A percentile compares a stretch with the other conserved stretches of the same genome.
Conservation (phyloP, 2,888 invertebrate genomes). For the Brachylomia viminalis region DNA sequence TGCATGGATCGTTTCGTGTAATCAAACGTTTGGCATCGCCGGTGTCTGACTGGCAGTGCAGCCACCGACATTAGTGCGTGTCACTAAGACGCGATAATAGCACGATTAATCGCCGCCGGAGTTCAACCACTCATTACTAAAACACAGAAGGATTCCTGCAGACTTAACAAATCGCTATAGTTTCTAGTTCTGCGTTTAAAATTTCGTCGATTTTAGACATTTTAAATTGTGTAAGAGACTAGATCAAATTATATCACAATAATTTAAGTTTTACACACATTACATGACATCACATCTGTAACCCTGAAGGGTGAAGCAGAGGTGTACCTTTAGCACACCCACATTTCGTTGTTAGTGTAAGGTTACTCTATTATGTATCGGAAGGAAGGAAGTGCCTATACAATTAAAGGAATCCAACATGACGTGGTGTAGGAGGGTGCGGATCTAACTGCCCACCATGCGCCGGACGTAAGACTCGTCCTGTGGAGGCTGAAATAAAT, state of each 20-base stretch:
- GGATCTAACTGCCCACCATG: too few species aligned
- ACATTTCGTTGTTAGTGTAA: neutral
- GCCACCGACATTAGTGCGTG: constrained; percentile 68
- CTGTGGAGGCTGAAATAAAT: neutral
- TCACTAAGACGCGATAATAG: constrained; percentile 72
- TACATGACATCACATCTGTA: neutral
- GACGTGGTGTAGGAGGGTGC: neutral
- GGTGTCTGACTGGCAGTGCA: constrained; percentile 51
- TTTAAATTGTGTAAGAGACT: neutral
- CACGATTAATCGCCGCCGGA: constrained; percentile 74
- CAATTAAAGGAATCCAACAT: neutral
- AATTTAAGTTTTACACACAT: neutral
- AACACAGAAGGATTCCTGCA: constrained; percentile 28
- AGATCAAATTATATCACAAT: neutral
- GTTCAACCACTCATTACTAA: constrained; percentile 9
- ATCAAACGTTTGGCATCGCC: constrained; percentile 63
- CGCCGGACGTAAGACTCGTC: neutral
- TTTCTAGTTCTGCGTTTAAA: neutral
- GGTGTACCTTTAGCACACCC: neutral
- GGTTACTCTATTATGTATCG: neutral
- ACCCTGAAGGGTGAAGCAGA: neutral
- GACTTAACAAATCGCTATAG: neutral
- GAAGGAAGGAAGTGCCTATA: neutral
- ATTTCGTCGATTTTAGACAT: neutral
- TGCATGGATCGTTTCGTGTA: constrained; percentile 51